These are phyloP conservation scores for Trachelus iudaicus DNA, from an alignment of 2,888 invertebrate species.

Conservation along the genomic window DNA sequence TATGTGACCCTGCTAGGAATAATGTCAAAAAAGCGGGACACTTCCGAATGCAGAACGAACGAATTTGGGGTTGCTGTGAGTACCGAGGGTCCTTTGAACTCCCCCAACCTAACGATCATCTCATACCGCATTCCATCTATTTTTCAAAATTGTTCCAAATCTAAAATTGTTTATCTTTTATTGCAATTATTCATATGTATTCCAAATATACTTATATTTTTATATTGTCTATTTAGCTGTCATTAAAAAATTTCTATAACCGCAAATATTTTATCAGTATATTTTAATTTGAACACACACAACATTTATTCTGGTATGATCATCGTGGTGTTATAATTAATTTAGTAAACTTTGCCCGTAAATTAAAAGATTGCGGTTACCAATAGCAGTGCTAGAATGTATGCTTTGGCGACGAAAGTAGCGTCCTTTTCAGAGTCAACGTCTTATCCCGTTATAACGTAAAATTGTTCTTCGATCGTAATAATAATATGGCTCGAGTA, in stretches of 20 bases:
- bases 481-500: not conserved
- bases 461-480: not conserved
- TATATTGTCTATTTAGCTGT: not conserved
- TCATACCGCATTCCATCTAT: not conserved
- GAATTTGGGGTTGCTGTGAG: not conserved
- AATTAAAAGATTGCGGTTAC: too few relatives aligned
- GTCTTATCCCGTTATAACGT: not conserved
- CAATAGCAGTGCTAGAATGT: too few relatives aligned
- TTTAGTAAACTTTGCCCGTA: too few relatives aligned
- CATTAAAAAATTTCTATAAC: not conserved
- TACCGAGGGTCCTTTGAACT: not conserved
- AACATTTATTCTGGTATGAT: too few relatives aligned
- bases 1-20: conserved; percentile 21
- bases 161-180: not conserved
- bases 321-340: too few relatives aligned
- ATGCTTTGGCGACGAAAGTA: not conserved
- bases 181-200: too few relatives aligned
- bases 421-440: not conserved
- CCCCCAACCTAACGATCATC: too few relatives aligned
- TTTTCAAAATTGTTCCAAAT: not conserved
- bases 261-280: too few relatives aligned
- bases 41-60: not conserved
- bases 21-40: conserved; percentile 14
- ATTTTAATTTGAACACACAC: too few relatives aligned
- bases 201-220: not conserved